These are phyloP conservation scores for Mirounga angustirostris DNA, from an alignment of 2,113 vertebrate genomes.

Conservation along the genomic window DNA sequence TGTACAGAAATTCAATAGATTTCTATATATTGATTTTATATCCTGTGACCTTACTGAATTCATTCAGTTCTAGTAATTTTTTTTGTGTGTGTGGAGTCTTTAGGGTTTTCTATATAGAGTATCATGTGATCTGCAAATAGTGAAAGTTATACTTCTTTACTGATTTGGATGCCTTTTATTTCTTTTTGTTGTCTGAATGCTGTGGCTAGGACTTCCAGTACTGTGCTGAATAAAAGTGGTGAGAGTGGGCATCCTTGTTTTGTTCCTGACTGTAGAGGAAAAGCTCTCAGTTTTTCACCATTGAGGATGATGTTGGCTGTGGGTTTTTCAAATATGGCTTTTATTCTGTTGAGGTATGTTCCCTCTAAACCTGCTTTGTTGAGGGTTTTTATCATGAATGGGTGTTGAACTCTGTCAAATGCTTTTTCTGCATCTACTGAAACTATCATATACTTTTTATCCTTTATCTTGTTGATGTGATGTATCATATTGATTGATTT, in stretches of 20 bases:
- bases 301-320: neutral
- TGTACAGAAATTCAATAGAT: neutral
- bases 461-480: neutral
- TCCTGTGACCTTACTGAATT: neutral
- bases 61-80: neutral
- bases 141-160: neutral
- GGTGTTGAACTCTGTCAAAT: neutral
- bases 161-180: neutral
- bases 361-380: neutral
- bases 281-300: neutral
- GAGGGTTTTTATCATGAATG: neutral
- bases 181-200: neutral
- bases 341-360: neutral
- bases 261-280: neutral
- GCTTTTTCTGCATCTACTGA: neutral
- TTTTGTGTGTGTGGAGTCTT: neutral
- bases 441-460: neutral
- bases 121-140: neutral
- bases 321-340: neutral
- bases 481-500: neutral
- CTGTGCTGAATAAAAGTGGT: neutral
- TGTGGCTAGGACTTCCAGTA: neutral
- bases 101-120: neutral
- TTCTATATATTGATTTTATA: neutral
- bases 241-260: neutral